Base-by-base conservation (phyloP, 2,888 invertebrate genomes). In the Drosophila percnosoma region DNA sequence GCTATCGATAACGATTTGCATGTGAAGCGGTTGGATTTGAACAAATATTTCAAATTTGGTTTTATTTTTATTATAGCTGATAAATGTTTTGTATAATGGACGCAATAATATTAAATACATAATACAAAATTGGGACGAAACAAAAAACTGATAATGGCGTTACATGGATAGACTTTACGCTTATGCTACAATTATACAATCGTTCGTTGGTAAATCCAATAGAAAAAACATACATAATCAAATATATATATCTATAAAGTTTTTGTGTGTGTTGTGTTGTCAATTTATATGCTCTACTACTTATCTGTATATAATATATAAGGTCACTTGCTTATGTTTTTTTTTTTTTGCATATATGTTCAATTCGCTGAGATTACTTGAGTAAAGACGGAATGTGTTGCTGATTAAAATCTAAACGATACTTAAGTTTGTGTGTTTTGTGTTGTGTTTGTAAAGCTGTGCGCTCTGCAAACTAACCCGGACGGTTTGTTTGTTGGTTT, bases 351-450 rank as follows among this genome's bases (percentile, higher is more conserved):
- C 68, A 78, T 86, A 78, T 83, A 72, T 68, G 67, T 55, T 80
- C 85, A 85, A 85, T 82, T 82, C 73, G 51, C 74, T 82, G 72
- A 69, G 73, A 53, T 76, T 76, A 62, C 69, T 70, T 55, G 84
- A 68, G 64, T 72, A 65, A 76, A 83, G 82, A 82, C 82, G 88
- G 88, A 88, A 90, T 88, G 83, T 69, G n/a, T 73, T 83, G 49
- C 51, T 70, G 82, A 54, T 70, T 65, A 69, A 63, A 72, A 74
- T 65, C 68, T 78, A 82, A 69, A 64, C 68, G 84, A 88, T 87
- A 88, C 73, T 87, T 51, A 72, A 70, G 61, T 82, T 80, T 80
- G 45, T 61, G 52, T 79, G 55, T 60, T 36, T 49, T 10, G 18
- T 15, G 33, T 24, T 27, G 7, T 55, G 21, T 64, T 61, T 63